phyloP scores from a whole-genome alignment of 2,113 vertebrate genomes.

The Festucalex cinctus region DNA sequence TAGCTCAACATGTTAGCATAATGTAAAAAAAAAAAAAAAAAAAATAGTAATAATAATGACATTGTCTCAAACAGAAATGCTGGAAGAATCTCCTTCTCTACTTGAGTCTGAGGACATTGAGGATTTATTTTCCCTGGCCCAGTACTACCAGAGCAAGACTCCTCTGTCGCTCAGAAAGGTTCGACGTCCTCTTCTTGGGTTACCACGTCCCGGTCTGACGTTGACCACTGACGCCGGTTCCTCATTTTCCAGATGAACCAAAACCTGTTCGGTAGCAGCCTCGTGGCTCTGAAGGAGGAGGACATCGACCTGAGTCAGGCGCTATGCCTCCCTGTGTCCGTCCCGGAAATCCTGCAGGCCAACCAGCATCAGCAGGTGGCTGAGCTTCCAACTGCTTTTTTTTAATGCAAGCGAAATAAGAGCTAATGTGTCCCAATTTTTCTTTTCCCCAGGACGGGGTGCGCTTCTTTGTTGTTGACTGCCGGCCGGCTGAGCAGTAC shows the following conservation, averaged over 20 bases:
- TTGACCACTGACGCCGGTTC: background rate
- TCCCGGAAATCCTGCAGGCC: conserved; percentile 96
- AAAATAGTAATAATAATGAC: background rate
- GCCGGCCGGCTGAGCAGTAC: conserved; percentile 96
- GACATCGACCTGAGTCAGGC: conserved; percentile 95
- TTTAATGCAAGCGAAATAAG: no score
- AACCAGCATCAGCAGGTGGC: conserved; percentile 90
- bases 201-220: no score
- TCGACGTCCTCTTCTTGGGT: conserved; percentile 7
- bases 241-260: conserved; percentile 84
- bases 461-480: conserved; percentile 97
- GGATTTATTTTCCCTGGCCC: conserved; percentile 92
- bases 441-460: conserved; percentile 83
- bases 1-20: background rate
- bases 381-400: background rate
- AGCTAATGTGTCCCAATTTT: background rate
- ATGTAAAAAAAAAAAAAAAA: background rate
- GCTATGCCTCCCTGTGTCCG: conserved; percentile 90
- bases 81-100: conserved; percentile 84
- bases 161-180: conserved; percentile 97
- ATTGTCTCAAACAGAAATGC: conserved; percentile 73
- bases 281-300: conserved; percentile 93
- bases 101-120: conserved; percentile 89
- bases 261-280: conserved; percentile 92
- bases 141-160: conserved; percentile 96